Percentiles rank a stretch among this genome's conserved stretches.
These are phyloP conservation scores for Melitaea cinxia DNA, from an alignment of 1,140 invertebrate genomes.

Conservation along the genomic window DNA sequence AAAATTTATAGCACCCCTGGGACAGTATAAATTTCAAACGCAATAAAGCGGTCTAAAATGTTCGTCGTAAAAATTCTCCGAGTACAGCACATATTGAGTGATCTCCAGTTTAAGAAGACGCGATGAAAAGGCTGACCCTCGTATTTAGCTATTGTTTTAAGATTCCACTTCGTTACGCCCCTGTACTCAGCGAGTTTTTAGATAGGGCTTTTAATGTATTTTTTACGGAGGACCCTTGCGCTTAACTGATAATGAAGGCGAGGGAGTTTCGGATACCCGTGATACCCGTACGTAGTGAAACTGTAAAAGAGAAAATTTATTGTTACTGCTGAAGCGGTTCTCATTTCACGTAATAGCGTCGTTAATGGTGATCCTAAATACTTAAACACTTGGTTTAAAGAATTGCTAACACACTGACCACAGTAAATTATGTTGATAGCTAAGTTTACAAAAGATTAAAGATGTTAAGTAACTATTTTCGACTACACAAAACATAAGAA, in stretches of 20 bases:
- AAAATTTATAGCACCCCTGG: constrained; percentile 59
- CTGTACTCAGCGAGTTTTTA: constrained; percentile 66
- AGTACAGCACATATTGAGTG: constrained; percentile 79
- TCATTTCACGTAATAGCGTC: constrained; percentile 59
- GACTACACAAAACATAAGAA: too few relatives aligned
- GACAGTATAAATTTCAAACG: constrained; percentile 63
- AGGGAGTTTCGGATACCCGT: constrained; percentile 49
- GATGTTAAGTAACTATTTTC: neutral
- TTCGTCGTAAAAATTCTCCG: constrained; percentile 69
- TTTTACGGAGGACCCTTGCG: constrained; percentile 63
- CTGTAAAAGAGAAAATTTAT: constrained; percentile 69
- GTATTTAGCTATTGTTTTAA: constrained; percentile 80
- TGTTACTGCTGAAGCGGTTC: constrained; percentile 62
- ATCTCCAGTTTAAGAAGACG: constrained; percentile 65
- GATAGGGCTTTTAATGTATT: constrained; percentile 60
- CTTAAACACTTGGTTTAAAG: constrained; percentile 46
- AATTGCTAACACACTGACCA: neutral
- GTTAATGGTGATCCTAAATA: constrained; percentile 59
- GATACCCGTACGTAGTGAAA: constrained; percentile 61
- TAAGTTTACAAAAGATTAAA: neutral
- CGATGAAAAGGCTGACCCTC: constrained; percentile 58
- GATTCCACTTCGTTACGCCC: constrained; percentile 76
- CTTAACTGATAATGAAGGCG: constrained; percentile 75
- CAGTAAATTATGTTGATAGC: constrained; percentile 7
- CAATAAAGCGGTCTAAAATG: constrained; percentile 64